These are phyloP conservation scores for Platysteira castanea DNA, from an alignment of 2,113 vertebrate species.

Conservation along the genomic window DNA sequence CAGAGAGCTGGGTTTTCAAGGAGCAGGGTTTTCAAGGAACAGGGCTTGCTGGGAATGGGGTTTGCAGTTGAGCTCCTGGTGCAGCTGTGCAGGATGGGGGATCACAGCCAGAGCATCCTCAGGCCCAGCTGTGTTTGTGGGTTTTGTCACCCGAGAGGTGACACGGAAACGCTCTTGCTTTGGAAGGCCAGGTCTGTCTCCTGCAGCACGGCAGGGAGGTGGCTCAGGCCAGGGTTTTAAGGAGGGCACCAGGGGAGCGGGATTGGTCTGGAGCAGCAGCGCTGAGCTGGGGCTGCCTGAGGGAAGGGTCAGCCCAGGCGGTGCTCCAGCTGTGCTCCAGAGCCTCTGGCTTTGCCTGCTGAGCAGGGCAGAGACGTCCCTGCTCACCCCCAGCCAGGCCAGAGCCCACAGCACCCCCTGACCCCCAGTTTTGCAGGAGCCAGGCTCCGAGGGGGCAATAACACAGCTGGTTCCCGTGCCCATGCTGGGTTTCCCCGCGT, in stretches of 20 bases:
- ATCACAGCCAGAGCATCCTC: neutral
- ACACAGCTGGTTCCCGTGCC: rapidly evolving
- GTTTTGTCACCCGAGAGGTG: neutral
- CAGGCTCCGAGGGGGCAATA: no score
- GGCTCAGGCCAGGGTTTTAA: neutral
- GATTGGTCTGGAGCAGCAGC: neutral
- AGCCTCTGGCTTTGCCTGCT: neutral
- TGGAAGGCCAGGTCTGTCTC: neutral
- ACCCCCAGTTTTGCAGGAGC: neutral
- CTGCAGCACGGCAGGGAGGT: neutral
- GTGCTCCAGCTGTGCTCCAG: neutral
- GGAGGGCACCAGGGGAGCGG: rapidly evolving
- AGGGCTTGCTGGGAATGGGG: neutral
- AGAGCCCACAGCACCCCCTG: neutral
- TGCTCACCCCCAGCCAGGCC: neutral
- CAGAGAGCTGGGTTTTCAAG: neutral
- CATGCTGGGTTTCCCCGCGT: rapidly evolving
- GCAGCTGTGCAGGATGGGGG: rapidly evolving
- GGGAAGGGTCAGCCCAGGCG: neutral
- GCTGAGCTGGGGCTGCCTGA: neutral
- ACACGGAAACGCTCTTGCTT: neutral
- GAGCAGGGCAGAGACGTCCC: neutral
- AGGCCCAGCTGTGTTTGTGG: neutral
- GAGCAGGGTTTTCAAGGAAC: neutral
- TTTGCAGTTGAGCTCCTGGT: neutral